phyloP scores from a whole-genome alignment of 1,140 invertebrate genomes.

The Apis cerana region DNA sequence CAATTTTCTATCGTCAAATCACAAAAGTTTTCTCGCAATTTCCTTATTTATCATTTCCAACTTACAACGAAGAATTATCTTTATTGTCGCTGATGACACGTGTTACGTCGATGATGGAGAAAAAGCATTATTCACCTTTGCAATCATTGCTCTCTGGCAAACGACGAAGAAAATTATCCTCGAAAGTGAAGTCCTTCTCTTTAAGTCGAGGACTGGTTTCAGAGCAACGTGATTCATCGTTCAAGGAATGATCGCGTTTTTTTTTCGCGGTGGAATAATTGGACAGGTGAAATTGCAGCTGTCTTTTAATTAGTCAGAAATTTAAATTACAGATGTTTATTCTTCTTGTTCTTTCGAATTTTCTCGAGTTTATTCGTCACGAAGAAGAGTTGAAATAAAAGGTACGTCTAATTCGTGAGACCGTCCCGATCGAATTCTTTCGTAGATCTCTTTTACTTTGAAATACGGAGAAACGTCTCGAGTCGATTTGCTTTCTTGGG shows the following conservation, averaged over 20 bases:
- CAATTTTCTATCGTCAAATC: neutral
- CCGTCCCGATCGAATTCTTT: neutral
- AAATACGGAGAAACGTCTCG: neutral
- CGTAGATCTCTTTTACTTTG: neutral
- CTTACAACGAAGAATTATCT: constrained; percentile 48
- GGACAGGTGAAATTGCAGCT: constrained; percentile 18
- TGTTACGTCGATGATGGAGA: constrained; percentile 29
- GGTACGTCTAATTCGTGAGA: neutral
- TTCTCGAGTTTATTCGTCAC: neutral
- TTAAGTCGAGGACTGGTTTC: neutral
- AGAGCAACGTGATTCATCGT: too few species aligned
- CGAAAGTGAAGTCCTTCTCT: constrained; percentile 32
- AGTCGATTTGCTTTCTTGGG: constrained; percentile 6
- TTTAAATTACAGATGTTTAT: neutral
- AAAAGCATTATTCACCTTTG: constrained; percentile 51
- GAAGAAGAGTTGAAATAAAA: neutral
- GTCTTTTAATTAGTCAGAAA: neutral
- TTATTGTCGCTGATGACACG: constrained; percentile 50
- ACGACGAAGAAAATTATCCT: constrained; percentile 57
- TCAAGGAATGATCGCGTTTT: neutral
- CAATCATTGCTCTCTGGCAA: constrained; percentile 46
- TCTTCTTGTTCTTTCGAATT: neutral
- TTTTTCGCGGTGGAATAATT: neutral
- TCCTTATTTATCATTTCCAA: neutral
- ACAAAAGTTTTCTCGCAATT: neutral